Percentiles rank a stretch among this genome's conserved stretches.
These are phyloP conservation scores for Cloeon dipterum DNA, from an alignment of 2,888 invertebrate genomes.

Conservation along the genomic window DNA sequence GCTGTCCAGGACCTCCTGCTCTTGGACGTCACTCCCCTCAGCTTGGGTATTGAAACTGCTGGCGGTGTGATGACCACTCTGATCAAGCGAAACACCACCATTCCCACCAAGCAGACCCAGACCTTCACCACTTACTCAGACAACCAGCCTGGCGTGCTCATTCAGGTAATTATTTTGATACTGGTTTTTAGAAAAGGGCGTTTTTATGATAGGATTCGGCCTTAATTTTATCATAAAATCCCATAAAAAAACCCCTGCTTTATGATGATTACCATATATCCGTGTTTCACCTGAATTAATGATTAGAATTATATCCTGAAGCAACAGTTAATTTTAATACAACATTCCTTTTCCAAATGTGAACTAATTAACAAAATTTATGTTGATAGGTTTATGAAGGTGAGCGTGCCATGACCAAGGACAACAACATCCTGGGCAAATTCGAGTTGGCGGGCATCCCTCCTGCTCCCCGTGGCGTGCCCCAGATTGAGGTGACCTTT, in stretches of 20 bases:
- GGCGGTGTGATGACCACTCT: conserved; percentile 46
- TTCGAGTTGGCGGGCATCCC: conserved; percentile 42
- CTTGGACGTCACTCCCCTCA: conserved; percentile 38
- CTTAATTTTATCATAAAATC: too few species aligned
- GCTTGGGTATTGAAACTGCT: conserved; percentile 45
- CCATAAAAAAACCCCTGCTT: too few species aligned
- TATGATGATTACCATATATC: not conserved
- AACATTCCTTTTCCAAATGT: conserved; percentile 1
- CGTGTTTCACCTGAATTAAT: not conserved
- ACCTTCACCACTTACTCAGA: conserved; percentile 38
- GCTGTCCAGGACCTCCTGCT: conserved; percentile 35
- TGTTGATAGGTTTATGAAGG: conserved; percentile 30
- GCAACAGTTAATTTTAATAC: conserved; percentile 1
- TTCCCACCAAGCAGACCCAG: conserved; percentile 36
- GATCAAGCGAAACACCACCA: conserved; percentile 40
- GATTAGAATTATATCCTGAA: not conserved
- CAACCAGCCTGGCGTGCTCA: conserved; percentile 38
- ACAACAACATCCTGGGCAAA: conserved; percentile 38
- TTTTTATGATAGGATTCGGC: too few species aligned
- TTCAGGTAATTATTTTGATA: too few species aligned
- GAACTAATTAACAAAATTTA: conserved; percentile 13
- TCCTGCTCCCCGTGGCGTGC: conserved; percentile 32
- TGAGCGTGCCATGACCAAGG: conserved; percentile 31
- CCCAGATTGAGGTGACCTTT: conserved; percentile 27
- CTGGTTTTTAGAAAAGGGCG: conserved; percentile 9